Conservation (phyloP, 2,113 vertebrate genomes). For the Nothoprocta perdicaria region DNA sequence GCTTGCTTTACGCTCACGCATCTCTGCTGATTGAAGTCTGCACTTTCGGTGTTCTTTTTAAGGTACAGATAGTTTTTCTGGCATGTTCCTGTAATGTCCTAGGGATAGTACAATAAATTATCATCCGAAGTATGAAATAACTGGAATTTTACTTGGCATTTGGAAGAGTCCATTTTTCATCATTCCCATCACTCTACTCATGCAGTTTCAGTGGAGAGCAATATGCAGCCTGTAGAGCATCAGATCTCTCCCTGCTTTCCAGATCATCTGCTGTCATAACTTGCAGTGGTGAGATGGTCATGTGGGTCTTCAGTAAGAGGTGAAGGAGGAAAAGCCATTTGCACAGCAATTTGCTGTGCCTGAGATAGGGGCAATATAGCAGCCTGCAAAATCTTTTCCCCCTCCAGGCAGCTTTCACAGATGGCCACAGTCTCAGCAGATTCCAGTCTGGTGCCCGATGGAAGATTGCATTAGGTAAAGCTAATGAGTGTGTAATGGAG, state of each 20-base stretch:
- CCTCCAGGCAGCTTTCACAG: not conserved
- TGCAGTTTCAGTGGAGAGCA: not conserved
- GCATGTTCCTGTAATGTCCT: fast-evolving
- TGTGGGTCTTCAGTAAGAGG: not conserved
- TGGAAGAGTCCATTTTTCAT: not conserved
- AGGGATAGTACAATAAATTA: not conserved
- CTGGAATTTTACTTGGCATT: not conserved
- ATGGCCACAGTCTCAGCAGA: not conserved
- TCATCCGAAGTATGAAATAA: not conserved
- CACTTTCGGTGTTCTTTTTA: not conserved
- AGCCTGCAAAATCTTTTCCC: not conserved
- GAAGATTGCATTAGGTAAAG: not conserved
- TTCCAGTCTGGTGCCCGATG: not conserved
- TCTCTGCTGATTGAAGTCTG: not conserved
- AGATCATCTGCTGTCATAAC: not conserved
- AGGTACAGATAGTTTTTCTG: not conserved
- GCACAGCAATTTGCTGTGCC: not conserved
- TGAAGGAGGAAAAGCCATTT: not conserved
- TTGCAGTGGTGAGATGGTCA: not conserved
- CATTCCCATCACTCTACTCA: not conserved
- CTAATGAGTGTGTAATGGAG: not conserved
- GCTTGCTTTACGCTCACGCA: not conserved
- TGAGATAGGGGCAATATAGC: not conserved
- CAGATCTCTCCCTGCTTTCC: not conserved
- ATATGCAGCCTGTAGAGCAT: not conserved